Conservation (phyloP, 2,888 invertebrate species). For the Vesta saturnalis region DNA sequence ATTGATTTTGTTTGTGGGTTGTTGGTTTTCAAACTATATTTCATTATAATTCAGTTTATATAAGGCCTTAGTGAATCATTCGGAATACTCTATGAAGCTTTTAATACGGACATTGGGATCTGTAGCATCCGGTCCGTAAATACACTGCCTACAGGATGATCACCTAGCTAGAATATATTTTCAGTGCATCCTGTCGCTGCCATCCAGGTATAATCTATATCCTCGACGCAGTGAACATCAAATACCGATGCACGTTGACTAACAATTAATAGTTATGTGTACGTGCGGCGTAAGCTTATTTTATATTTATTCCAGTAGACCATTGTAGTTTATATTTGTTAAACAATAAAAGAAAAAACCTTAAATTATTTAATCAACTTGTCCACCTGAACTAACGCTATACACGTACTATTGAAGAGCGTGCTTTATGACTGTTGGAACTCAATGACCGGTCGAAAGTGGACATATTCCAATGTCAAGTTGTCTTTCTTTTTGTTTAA, state of each 20-base stretch:
- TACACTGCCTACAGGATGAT: slow-evolving; percentile 49
- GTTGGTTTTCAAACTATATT: too few species aligned
- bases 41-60: too few species aligned
- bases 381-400: slow-evolving; percentile 52
- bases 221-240: slow-evolving; percentile 56
- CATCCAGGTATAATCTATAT: slow-evolving; percentile 58
- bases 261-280: slow-evolving; percentile 51
- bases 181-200: slow-evolving; percentile 51
- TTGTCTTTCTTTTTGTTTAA: background rate
- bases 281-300: slow-evolving; percentile 57
- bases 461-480: slow-evolving; percentile 36
- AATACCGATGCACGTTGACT: slow-evolving; percentile 59
- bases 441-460: slow-evolving; percentile 54
- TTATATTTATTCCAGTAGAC: slow-evolving; percentile 54
- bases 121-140: slow-evolving; percentile 50
- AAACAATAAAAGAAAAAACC: slow-evolving; percentile 35
- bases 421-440: slow-evolving; percentile 57
- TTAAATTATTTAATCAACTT: slow-evolving; percentile 42
- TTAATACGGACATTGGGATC: too few species aligned
- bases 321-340: slow-evolving; percentile 42
- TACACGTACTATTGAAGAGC: slow-evolving; percentile 56
- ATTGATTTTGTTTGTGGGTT: too few species aligned
- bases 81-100: too few species aligned
- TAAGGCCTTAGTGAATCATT: too few species aligned
- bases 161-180: slow-evolving; percentile 41